These are phyloP conservation scores for Psammodynastes pulverulentus DNA, from an alignment of 2,113 vertebrate genomes.

Conservation along the genomic window DNA sequence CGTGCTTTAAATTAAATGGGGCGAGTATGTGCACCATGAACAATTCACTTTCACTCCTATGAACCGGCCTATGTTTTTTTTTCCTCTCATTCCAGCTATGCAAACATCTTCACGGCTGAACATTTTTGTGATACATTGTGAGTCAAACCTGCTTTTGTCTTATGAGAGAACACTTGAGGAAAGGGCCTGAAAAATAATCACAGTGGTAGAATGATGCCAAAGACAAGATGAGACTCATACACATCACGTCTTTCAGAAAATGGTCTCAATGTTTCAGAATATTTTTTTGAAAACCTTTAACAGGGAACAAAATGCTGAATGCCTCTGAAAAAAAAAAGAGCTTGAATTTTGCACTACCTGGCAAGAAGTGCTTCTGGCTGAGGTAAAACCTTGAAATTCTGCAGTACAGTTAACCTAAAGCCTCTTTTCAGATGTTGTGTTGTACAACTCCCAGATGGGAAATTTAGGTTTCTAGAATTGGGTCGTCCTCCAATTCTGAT, in stretches of 20 bases:
- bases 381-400: not conserved
- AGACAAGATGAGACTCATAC: slow-evolving; percentile 14
- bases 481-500: not conserved
- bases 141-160: slow-evolving; percentile 8
- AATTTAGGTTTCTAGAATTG: not conserved
- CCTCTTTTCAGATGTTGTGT: not conserved
- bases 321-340: not conserved
- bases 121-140: slow-evolving; percentile 24
- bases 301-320: not conserved
- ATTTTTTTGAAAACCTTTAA: not conserved
- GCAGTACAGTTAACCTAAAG: not conserved
- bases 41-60: slow-evolving; percentile 10
- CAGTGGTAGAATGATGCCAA: slow-evolving; percentile 23
- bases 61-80: not conserved
- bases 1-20: slow-evolving; percentile 33
- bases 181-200: slow-evolving; percentile 14
- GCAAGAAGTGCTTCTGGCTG: not conserved
- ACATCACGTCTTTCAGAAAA: not conserved
- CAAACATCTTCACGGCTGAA: slow-evolving; percentile 24
- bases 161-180: not conserved
- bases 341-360: not conserved
- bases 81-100: not conserved
- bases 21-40: slow-evolving; percentile 2
- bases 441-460: not conserved
- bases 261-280: not conserved